phyloP scores from a whole-genome alignment of 1,140 invertebrate species.

The Cardiocondyla obscurior region DNA sequence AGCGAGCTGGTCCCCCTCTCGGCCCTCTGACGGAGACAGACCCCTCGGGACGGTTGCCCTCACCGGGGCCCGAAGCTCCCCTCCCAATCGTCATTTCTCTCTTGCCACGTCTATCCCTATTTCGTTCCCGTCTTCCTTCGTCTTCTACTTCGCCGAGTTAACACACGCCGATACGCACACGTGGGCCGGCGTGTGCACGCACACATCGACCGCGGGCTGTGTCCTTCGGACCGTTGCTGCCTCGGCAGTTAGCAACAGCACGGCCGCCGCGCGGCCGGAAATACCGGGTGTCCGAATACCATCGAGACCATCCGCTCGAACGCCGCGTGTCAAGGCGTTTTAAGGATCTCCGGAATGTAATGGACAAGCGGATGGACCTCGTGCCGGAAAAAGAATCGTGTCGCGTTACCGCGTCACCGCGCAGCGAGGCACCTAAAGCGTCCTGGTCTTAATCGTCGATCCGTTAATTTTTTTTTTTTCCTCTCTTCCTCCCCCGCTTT shows the following conservation, averaged over 20 bases:
- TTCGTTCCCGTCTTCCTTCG: slow-evolving; percentile 11
- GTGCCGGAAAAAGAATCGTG: neutral
- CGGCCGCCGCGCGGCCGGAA: slow-evolving; percentile 66
- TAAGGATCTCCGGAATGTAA: slow-evolving; percentile 18
- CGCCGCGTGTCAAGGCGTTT: neutral
- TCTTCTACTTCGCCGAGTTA: slow-evolving; percentile 43
- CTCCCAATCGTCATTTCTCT: neutral
- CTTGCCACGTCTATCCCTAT: neutral
- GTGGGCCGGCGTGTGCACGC: slow-evolving; percentile 11
- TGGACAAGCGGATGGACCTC: neutral
- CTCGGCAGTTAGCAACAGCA: slow-evolving; percentile 80
- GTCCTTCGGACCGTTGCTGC: slow-evolving; percentile 74
- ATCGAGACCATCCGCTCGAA: slow-evolving; percentile 12
- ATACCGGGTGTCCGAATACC: slow-evolving; percentile 77
- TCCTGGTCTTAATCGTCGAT: neutral
- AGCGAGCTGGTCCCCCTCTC: neutral
- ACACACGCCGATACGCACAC: slow-evolving; percentile 41
- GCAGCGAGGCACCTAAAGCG: neutral
- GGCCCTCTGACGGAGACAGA: neutral
- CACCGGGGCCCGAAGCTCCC: slow-evolving; percentile 26
- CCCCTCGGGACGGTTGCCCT: slow-evolving; percentile 17
- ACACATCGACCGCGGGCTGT: slow-evolving; percentile 41
- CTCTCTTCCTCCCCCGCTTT: too few species aligned
- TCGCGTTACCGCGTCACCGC: neutral
- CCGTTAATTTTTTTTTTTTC: neutral